These are phyloP conservation scores for Mercenaria mercenaria DNA, from an alignment of 1,140 invertebrate species.

Conservation along the genomic window DNA sequence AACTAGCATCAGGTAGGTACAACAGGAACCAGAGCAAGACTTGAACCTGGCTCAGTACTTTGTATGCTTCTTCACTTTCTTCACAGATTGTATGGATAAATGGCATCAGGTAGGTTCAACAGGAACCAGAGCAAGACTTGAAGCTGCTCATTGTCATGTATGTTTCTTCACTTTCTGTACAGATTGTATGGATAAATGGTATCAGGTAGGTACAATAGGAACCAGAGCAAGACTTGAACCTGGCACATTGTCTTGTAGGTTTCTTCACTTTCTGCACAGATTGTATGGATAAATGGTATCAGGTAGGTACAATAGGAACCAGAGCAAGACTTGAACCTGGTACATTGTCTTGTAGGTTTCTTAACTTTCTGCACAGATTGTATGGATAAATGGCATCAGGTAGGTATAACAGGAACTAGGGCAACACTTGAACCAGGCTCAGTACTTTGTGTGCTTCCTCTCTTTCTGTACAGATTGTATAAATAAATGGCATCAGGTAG, in stretches of 20 bases:
- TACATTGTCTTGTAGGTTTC: conserved; percentile 69
- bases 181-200: conserved; percentile 72
- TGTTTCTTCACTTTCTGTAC: conserved; percentile 78
- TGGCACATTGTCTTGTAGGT: conserved; percentile 73
- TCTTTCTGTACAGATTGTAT: conserved; percentile 76
- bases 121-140: conserved; percentile 69
- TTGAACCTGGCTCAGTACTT: conserved; percentile 72
- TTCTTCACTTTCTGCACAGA: conserved; percentile 76
- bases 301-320: conserved; percentile 69
- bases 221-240: conserved; percentile 66
- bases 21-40: conserved; percentile 72
- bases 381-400: conserved; percentile 68
- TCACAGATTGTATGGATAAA: conserved; percentile 69
- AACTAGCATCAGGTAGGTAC: conserved; percentile 64
- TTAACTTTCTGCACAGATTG: conserved; percentile 78
- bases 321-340: conserved; percentile 71
- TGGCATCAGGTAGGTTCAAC: conserved; percentile 70
- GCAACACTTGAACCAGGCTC: no score
- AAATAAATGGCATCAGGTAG: conserved; percentile 66
- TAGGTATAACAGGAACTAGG: no score
- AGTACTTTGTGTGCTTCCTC: conserved; percentile 70
- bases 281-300: conserved; percentile 72
- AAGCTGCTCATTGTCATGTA: conserved; percentile 70
- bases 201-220: conserved; percentile 67
- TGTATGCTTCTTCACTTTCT: conserved; percentile 72